Base-by-base conservation (phyloP, 1,140 invertebrate species). In the Apolygus lucorum region DNA sequence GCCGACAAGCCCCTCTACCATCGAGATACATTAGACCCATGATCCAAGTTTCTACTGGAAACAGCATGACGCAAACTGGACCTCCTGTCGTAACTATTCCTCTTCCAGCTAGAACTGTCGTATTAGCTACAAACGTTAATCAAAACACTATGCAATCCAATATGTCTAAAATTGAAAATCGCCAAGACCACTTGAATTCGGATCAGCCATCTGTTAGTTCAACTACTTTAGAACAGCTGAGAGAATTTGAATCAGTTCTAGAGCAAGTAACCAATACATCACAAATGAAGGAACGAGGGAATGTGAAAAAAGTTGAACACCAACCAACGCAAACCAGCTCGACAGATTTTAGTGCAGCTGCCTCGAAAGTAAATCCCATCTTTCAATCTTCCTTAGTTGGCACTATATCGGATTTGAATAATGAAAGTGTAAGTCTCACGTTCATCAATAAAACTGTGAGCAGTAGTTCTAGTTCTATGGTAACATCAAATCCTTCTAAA, bases 181-280 rank as follows among this genome's bases (percentile, higher is more conserved):
- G 74, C 64, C 72, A 59, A 52, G 71, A 70, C 14, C 69, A 65
- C 73, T 72, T 62, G 75, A 70, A 28, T 75, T 70, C 28, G 74
- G 1, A 73, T 68, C 62, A 81, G n/a, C 22, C 81, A 73, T 78
- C 81, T 70, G 81, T 84, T 4, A 83, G 82, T 69, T 84, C 83
- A 0, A 83, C 81, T 1, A 90, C 89, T 11, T 76, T 90, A 25
- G 89, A 92, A 76, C 89, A 91, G 74, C 75, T 92, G 2, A 79
- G 89, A 34, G 90, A 92, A 77, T 92, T 92, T 75, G 90, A 92
- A 76, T 89, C 88, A 78, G 89, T 92, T 0, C 79, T 91, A 52
- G 89, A 92, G 76, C 88, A 90, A 78, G 86, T 90, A 1, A 73
- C 72, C 1, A 75, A 75, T 63, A 76, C 72, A 29, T 75, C 74